Conservation (phyloP, 2,113 vertebrate genomes). For the Dendropsophus ebraccatus region DNA sequence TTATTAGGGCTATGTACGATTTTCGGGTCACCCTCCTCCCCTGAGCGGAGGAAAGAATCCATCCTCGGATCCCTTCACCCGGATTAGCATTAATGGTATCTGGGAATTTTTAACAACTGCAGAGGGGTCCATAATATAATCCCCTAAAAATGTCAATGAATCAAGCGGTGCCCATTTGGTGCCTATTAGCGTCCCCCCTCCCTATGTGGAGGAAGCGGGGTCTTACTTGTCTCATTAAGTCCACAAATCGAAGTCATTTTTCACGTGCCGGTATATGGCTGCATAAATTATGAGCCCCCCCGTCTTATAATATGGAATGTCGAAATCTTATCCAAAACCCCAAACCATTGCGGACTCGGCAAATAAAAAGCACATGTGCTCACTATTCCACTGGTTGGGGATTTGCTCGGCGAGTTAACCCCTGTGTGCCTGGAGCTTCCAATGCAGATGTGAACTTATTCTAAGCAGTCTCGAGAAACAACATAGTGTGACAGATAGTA, state of each 20-base stretch:
- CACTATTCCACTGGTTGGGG: constrained; percentile 51
- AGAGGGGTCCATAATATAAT: constrained; percentile 54
- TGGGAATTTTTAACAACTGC: constrained; percentile 60
- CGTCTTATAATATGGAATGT: constrained; percentile 72
- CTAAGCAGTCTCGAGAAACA: too few species aligned
- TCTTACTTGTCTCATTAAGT: constrained; percentile 75
- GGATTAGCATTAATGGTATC: not conserved
- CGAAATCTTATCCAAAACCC: constrained; percentile 70
- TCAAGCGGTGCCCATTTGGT: constrained; percentile 69
- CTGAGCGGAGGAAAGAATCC: not conserved
- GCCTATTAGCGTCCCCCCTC: constrained; percentile 70
- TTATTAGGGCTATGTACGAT: too few species aligned
- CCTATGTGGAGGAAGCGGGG: constrained; percentile 68
- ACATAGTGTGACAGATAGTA: too few species aligned
- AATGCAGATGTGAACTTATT: too few species aligned
- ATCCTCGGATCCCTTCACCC: not conserved
- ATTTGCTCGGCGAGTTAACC: constrained; percentile 67
- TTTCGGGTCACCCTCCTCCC: too few species aligned
- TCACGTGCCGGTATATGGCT: constrained; percentile 70
- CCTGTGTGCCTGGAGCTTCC: constrained; percentile 46
- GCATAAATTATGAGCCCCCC: constrained; percentile 74
- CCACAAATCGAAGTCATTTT: constrained; percentile 73
- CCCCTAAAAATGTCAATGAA: constrained; percentile 63
- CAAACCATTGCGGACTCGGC: constrained; percentile 63
- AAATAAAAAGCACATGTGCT: constrained; percentile 83